Evolutionary conservation across 1,140 invertebrate species (phyloP).

Genomic region (Apolygus lucorum): DNA sequence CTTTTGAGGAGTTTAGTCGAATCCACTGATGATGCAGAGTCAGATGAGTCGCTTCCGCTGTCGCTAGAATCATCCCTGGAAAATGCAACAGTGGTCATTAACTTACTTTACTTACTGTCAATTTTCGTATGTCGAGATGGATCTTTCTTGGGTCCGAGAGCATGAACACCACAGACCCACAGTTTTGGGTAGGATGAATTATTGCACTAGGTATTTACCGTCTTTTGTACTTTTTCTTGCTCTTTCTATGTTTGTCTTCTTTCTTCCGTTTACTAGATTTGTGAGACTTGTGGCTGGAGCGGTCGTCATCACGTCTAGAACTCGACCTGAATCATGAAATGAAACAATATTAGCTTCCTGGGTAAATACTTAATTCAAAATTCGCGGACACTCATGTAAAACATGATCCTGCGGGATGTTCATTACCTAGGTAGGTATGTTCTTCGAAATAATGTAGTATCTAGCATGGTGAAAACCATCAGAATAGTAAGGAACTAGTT

Average conservation of each 20-base stretch:
- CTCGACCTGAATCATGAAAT: too few species aligned
- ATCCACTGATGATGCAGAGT: slow-evolving; percentile 41
- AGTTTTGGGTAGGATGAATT: background rate
- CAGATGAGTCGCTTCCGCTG: slow-evolving; percentile 8
- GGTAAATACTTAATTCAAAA: too few species aligned
- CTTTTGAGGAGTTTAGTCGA: slow-evolving; percentile 60
- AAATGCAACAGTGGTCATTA: background rate
- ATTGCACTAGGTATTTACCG: background rate
- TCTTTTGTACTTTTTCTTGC: background rate
- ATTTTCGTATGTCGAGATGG: background rate
- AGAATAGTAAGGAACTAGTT: too few species aligned
- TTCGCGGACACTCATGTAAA: too few species aligned
- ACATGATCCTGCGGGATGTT: too few species aligned
- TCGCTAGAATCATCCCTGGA: background rate
- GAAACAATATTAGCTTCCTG: too few species aligned
- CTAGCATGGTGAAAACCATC: too few species aligned
- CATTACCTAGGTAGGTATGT: too few species aligned
- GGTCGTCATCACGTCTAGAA: background rate
- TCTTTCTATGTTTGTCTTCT: background rate
- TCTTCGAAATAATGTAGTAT: too few species aligned
- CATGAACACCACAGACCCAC: background rate
- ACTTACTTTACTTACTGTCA: background rate
- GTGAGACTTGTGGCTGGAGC: background rate
- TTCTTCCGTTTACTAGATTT: slow-evolving; percentile 7
- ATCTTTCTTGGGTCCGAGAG: background rate